These are phyloP conservation scores for Epiblema foenella DNA, from an alignment of 2,888 invertebrate species.

Conservation along the genomic window DNA sequence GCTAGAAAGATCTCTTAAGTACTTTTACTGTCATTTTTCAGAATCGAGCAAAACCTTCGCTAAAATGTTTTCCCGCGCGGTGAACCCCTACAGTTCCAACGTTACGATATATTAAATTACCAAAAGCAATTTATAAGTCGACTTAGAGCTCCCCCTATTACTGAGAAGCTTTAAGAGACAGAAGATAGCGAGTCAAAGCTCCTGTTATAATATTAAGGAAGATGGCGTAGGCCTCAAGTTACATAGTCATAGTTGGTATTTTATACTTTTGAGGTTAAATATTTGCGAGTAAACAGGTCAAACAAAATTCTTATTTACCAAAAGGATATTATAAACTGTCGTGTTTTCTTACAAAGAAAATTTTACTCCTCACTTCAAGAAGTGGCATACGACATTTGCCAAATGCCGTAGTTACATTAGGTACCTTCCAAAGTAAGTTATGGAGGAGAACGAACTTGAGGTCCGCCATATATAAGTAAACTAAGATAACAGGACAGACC, in stretches of 20 bases:
- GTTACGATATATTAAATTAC: constrained; percentile 71
- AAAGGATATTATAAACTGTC: too few relatives aligned
- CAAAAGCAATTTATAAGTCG: constrained; percentile 76
- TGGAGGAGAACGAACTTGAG: too few relatives aligned
- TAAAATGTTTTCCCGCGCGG: constrained; percentile 59
- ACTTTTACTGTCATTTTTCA: constrained; percentile 16
- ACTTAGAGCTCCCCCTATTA: constrained; percentile 59
- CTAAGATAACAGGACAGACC: too few relatives aligned
- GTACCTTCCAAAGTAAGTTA: too few relatives aligned
- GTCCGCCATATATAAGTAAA: too few relatives aligned
- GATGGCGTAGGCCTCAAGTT: neutral
- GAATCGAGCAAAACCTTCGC: constrained; percentile 15
- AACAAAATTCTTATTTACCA: too few relatives aligned
- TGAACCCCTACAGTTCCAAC: constrained; percentile 53
- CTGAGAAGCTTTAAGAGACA: constrained; percentile 29
- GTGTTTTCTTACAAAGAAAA: too few relatives aligned
- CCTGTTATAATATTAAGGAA: neutral
- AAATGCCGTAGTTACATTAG: too few relatives aligned
- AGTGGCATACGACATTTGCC: too few relatives aligned
- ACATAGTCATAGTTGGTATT: neutral
- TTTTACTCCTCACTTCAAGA: too few relatives aligned
- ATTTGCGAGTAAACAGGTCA: neutral
- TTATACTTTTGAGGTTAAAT: neutral
- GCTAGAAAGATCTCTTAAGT: neutral
- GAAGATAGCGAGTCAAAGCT: constrained; percentile 15